phyloP scores from a whole-genome alignment of 2,113 vertebrate species.

The Athene cunicularia region DNA sequence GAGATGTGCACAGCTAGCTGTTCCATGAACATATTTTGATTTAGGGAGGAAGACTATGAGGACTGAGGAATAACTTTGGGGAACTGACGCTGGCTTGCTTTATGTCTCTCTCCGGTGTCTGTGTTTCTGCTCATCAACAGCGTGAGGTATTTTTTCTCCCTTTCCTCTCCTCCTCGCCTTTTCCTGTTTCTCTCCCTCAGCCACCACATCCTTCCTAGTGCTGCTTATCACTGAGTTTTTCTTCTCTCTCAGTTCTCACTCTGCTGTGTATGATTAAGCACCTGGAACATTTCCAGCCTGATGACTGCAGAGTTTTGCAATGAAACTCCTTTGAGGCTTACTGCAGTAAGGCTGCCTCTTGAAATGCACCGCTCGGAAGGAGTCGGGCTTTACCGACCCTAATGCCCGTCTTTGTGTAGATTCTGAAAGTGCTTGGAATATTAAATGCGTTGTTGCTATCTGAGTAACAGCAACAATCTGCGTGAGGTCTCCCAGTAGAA shows the following conservation, averaged over 20 bases:
- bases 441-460: background rate
- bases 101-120: background rate
- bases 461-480: background rate
- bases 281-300: constrained; percentile 13
- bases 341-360: background rate
- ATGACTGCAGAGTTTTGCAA: constrained; percentile 19
- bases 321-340: background rate
- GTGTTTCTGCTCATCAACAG: background rate
- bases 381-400: background rate
- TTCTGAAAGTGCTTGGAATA: background rate
- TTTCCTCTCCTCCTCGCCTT: constrained; percentile 42
- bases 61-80: background rate
- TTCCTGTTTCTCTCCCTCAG: constrained; percentile 27
- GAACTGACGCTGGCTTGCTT: background rate
- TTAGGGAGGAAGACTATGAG: background rate
- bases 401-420: background rate
- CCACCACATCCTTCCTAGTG: constrained; percentile 30
- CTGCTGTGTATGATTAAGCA: background rate
- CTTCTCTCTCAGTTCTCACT: background rate
- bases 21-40: background rate
- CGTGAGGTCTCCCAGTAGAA: background rate
- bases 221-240: background rate
- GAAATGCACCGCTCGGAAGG: background rate
- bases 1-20: background rate
- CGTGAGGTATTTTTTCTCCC: background rate